A percentile compares a stretch with the other conserved stretches of the same genome.
phyloP scores from a whole-genome alignment of 2,888 invertebrate species.

The Isoperla grammatica region DNA sequence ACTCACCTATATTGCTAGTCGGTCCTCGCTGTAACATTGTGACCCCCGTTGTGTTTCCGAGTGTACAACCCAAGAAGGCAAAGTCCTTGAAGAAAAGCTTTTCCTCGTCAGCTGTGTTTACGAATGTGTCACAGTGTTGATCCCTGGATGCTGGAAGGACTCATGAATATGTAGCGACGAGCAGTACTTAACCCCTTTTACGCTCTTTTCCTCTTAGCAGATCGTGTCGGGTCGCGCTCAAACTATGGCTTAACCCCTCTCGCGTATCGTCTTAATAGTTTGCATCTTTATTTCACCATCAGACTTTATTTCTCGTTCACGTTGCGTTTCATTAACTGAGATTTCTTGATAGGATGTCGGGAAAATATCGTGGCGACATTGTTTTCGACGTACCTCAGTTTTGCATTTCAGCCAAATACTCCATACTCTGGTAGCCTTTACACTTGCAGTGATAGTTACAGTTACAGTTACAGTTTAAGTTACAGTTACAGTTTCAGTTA shows the following conservation, averaged over 20 bases:
- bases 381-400: too few relatives aligned
- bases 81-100: neutral
- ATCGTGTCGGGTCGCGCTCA: neutral
- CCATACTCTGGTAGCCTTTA: too few relatives aligned
- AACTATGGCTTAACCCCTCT: neutral
- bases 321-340: too few relatives aligned
- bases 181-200: slow-evolving; percentile 17
- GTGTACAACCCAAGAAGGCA: neutral
- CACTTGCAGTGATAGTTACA: too few relatives aligned
- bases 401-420: too few relatives aligned
- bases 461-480: too few relatives aligned
- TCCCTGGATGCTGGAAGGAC: slow-evolving; percentile 9
- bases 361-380: too few relatives aligned
- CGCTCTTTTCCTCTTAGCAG: slow-evolving; percentile 18
- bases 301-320: too few relatives aligned
- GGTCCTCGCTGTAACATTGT: too few relatives aligned
- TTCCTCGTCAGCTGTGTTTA: slow-evolving; percentile 8
- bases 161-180: slow-evolving; percentile 14
- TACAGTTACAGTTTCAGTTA: too few relatives aligned
- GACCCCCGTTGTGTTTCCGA: neutral
- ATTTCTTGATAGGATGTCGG: too few relatives aligned
- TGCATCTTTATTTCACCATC: slow-evolving; percentile 3
- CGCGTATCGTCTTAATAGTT: slow-evolving; percentile 6
- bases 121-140: slow-evolving; percentile 6
- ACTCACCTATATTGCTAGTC: too few relatives aligned